Base-by-base conservation (phyloP, 2,888 invertebrate genomes). In the Tubulanus polymorphus region DNA sequence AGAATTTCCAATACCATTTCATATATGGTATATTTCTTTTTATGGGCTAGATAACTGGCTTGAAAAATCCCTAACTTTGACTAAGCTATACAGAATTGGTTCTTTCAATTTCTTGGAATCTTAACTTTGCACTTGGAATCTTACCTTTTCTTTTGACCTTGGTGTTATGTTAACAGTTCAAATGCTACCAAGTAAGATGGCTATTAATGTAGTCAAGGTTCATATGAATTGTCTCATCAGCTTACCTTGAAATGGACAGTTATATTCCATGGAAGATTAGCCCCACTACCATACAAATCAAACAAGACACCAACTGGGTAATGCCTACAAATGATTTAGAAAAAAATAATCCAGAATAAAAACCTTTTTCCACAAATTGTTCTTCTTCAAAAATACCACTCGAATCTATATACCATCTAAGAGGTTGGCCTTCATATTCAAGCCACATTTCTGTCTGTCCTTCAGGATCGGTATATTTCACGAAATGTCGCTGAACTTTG, bases 401-500 rank as follows among this genome's bases (percentile, higher is more conserved):
- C 6, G 8, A 5, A 23, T 48, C 15, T 18, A 50, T 67, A 68
- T 65, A 84, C 88, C 94, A 91, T 79, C 93, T 94, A 20, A 96
- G 79, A 1, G 95, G 91, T 63, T 87, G 88, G 1, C 93, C 92
- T 81, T 93, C 91, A 73, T 86, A 93, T 72, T 94, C 94, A 55
- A 96, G 81, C 95, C 96, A 96, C 85, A 95, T 89, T 79, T 93
- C 93, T 32, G 66, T 67, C 57, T 88, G 87, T 23, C 63, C 63
- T 5, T 74, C 72, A 26, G 68, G 63, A 29, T 88, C 87, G 70
- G 93, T 86, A 73, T 86, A 90, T 56, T 89, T 86, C 55, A 87
- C 82, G 74, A 95, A 94, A 80, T 95, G 91, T 89, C 73, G 89
- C 65, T 74, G 78, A 77, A 92, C 93, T 86, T 94, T 96, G 74